These are phyloP conservation scores for Paralichthys olivaceus DNA, from an alignment of 2,113 vertebrate genomes.

Conservation along the genomic window DNA sequence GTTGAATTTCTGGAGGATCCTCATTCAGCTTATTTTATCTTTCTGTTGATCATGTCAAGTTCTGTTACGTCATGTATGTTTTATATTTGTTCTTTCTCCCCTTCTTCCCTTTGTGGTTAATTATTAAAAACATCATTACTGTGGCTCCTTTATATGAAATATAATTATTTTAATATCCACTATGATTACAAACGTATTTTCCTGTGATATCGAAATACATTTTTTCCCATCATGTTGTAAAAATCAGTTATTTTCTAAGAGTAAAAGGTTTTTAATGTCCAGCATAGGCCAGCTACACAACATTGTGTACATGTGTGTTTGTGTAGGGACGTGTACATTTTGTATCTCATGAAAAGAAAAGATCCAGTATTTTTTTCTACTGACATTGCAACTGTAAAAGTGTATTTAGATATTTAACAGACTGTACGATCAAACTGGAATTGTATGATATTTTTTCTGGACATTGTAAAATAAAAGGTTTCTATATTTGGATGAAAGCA, in stretches of 20 bases:
- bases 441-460: conserved; percentile 82
- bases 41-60: no score
- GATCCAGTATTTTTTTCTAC: conserved; percentile 79
- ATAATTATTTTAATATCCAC: no score
- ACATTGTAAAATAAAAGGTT: conserved; percentile 78
- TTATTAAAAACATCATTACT: background rate
- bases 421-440: conserved; percentile 76
- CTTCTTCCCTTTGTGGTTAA: background rate
- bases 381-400: conserved; percentile 74
- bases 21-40: no score
- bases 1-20: no score
- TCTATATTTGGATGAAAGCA: conserved; percentile 79
- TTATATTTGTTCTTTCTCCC: background rate
- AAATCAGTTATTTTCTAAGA: conserved; percentile 44
- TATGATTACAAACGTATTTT: no score
- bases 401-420: conserved; percentile 83
- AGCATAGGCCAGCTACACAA: conserved; percentile 6
- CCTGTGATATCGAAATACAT: background rate
- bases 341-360: conserved; percentile 63
- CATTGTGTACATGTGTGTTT: conserved; percentile 26
- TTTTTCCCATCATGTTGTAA: conserved; percentile 2
- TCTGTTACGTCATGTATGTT: background rate
- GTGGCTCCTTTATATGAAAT: no score
- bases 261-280: conserved; percentile 60
- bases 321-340: conserved; percentile 71